Evolutionary conservation across 2,888 invertebrate species (phyloP).

Genomic region (Volucella bombylans): DNA sequence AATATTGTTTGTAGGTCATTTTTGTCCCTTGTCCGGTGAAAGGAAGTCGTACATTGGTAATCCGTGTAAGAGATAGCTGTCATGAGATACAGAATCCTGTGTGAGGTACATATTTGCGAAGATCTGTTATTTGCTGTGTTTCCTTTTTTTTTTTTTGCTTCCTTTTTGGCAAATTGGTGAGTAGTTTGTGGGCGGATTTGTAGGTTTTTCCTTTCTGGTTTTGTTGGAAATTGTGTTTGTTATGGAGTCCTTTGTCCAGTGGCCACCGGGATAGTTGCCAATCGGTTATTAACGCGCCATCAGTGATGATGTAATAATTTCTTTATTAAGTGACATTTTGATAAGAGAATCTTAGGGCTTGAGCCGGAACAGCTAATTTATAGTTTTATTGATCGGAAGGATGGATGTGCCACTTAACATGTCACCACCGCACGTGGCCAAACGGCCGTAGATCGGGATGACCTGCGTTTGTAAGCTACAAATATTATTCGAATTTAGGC

Average conservation of each 20-base stretch:
- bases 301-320: conserved; percentile 18
- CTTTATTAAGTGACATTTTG: background rate
- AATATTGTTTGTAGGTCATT: conserved; percentile 53
- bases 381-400: too few relatives aligned
- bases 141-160: conserved; percentile 9
- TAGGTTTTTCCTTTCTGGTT: conserved; percentile 52
- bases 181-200: conserved; percentile 68
- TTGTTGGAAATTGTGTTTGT: conserved; percentile 9
- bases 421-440: too few relatives aligned
- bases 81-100: conserved; percentile 69
- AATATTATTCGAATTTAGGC: too few relatives aligned
- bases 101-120: conserved; percentile 53
- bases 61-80: conserved; percentile 60
- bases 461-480: too few relatives aligned
- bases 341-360: too few relatives aligned
- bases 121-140: background rate
- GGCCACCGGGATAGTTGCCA: conserved; percentile 44
- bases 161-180: conserved; percentile 57
- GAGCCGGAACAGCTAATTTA: too few relatives aligned
- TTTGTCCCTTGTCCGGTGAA: conserved; percentile 45
- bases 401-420: too few relatives aligned
- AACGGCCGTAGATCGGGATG: too few relatives aligned
- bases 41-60: conserved; percentile 70
- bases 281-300: background rate
- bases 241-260: conserved; percentile 8